Conservation (phyloP, 2,797 vertebrate genomes). For the Eidolon dupreanum region DNA sequence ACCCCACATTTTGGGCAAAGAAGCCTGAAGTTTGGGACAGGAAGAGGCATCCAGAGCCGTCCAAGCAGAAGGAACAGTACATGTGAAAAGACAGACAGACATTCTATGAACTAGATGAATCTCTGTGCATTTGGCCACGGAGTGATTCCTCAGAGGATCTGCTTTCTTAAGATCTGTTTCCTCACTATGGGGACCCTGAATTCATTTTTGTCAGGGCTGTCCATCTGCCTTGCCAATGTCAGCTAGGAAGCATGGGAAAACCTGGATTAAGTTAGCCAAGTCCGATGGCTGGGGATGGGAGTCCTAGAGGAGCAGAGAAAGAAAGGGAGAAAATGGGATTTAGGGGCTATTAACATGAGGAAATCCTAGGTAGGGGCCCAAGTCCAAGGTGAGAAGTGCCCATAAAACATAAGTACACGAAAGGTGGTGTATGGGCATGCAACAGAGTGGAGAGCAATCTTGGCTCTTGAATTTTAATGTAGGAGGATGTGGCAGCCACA, state of each 20-base stretch:
- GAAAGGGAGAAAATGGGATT: no score
- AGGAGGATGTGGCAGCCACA: neutral
- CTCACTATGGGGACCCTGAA: neutral
- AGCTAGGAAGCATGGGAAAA: no score
- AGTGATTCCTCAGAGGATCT: neutral
- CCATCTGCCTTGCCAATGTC: neutral
- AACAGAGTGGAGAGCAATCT: neutral
- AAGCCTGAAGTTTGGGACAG: no score
- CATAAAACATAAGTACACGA: neutral
- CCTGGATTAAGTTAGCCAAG: no score
- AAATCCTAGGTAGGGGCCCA: no score
- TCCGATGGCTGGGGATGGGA: no score
- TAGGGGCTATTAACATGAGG: no score
- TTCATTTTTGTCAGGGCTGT: neutral
- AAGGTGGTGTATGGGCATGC: neutral
- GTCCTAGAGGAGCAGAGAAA: no score
- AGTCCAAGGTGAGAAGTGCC: neutral
- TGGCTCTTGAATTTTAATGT: neutral
- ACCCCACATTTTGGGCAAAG: neutral
- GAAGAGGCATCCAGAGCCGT: neutral
- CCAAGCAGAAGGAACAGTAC: neutral
- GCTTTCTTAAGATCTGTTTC: neutral
- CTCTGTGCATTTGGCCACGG: neutral
- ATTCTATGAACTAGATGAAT: neutral
- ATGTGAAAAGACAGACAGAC: neutral